Evolutionary conservation across 1,140 invertebrate genomes (phyloP).

Genomic region (Heliconius hermathena): DNA sequence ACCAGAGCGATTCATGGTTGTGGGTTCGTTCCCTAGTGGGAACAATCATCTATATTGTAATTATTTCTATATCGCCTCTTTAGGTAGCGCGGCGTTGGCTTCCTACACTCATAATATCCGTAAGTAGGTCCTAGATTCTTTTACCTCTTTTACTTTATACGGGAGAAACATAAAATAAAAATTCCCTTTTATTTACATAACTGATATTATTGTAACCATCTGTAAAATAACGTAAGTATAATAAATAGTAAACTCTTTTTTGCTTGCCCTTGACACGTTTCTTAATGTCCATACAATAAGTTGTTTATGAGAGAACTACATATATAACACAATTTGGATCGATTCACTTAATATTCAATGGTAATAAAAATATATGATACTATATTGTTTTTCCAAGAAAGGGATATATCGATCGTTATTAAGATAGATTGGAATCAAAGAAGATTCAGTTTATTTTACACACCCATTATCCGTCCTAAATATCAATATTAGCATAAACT

Average conservation of each 20-base stretch:
- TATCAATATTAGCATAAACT: conserved; percentile 63
- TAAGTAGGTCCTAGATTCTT: too few species aligned
- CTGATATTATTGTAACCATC: neutral
- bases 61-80: too few species aligned
- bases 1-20: too few species aligned
- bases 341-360: neutral
- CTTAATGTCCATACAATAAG: neutral
- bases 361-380: conserved; percentile 6
- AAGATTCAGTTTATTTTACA: conserved; percentile 49
- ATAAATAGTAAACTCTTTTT: neutral
- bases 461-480: conserved; percentile 51
- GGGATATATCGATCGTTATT: conserved; percentile 29
- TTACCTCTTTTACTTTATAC: too few species aligned
- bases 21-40: too few species aligned
- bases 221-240: neutral
- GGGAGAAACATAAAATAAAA: too few species aligned
- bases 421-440: conserved; percentile 42
- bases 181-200: neutral
- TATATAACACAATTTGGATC: conserved; percentile 5
- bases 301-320: conserved; percentile 9
- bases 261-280: neutral
- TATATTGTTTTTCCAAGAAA: conserved; percentile 27
- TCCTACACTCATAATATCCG: too few species aligned
- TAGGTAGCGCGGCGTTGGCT: too few species aligned
- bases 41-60: too few species aligned